A percentile compares a stretch with the other conserved stretches of the same genome.
Evolutionary conservation across 2,113 vertebrate species (phyloP).

Genomic region (Desmodus rotundus): DNA sequence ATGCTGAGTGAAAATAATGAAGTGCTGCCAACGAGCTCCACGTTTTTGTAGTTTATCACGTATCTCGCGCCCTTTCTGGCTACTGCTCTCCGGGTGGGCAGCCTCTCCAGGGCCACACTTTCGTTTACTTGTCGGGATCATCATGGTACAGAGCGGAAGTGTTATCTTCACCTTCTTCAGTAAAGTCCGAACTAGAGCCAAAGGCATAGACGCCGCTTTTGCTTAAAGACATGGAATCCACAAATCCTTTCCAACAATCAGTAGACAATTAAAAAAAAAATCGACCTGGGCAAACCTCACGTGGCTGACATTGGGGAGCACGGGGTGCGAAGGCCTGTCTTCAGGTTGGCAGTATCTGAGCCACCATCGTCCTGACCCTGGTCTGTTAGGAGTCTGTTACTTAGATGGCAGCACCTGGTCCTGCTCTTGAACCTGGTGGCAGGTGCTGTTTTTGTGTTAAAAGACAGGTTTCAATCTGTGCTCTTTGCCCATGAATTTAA

Average conservation of each 20-base stretch:
- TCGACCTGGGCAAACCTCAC: accelerated
- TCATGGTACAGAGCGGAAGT: not conserved
- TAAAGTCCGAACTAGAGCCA: not conserved
- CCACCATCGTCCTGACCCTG: accelerated
- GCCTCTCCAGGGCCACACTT: too few relatives aligned
- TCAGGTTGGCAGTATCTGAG: accelerated
- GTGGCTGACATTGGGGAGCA: accelerated
- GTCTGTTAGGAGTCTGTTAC: accelerated
- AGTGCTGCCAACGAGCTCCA: not conserved
- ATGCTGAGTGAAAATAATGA: too few relatives aligned
- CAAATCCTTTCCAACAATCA: not conserved
- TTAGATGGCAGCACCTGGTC: not conserved
- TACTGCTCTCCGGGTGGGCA: accelerated
- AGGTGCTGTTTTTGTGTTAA: not conserved
- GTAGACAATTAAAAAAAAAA: not conserved
- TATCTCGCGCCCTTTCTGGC: not conserved
- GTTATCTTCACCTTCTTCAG: not conserved
- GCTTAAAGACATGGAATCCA: not conserved
- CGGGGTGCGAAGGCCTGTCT: accelerated
- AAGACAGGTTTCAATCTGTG: not conserved
- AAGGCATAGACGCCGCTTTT: not conserved
- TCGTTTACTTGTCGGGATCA: not conserved
- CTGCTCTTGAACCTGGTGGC: not conserved
- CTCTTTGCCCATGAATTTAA: not conserved
- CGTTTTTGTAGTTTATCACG: not conserved